A percentile compares a stretch with the other conserved stretches of the same genome.
phyloP scores from a whole-genome alignment of 2,888 invertebrate species.

The Nephrotoma appendiculata region DNA sequence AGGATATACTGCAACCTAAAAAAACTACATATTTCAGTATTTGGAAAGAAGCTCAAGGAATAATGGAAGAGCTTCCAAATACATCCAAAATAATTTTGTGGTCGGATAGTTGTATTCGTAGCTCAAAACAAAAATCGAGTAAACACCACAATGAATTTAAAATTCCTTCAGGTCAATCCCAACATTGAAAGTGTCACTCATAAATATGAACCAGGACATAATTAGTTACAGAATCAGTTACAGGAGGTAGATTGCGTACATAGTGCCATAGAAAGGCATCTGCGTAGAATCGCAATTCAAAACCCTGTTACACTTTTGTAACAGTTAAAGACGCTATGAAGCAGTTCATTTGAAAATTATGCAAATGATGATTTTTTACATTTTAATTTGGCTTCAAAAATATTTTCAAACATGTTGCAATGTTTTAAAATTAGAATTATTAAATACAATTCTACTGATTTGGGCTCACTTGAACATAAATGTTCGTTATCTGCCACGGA shows the following conservation, averaged over 20 bases:
- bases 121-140: background rate
- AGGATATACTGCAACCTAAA: no score
- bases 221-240: no score
- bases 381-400: background rate
- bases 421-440: background rate
- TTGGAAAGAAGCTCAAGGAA: no score
- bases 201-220: background rate
- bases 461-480: background rate
- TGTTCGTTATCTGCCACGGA: background rate
- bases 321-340: no score
- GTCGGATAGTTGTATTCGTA: background rate
- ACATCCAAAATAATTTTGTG: background rate
- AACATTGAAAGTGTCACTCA: background rate
- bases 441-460: background rate
- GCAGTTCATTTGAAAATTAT: background rate
- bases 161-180: background rate
- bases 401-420: background rate
- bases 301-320: background rate
- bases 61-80: no score
- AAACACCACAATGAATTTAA: background rate
- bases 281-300: background rate
- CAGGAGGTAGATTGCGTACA: no score
- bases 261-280: background rate
- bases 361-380: background rate
- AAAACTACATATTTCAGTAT: no score